phyloP scores from a whole-genome alignment of 2,888 invertebrate genomes.

The Noctua janthe region DNA sequence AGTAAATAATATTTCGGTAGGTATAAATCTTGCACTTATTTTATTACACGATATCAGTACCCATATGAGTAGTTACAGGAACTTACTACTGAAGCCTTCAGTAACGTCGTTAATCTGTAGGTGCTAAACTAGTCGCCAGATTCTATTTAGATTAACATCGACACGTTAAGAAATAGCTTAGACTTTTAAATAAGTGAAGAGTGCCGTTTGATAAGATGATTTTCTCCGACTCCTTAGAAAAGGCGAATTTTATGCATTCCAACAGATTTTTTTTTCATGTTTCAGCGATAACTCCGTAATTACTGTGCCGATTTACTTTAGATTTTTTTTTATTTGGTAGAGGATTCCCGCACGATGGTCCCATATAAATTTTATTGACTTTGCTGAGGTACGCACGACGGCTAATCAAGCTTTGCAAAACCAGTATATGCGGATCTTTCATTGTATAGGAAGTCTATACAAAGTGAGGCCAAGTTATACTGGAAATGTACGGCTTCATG shows the following conservation, averaged over 20 bases:
- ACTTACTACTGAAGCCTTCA: neutral
- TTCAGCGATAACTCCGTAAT: neutral
- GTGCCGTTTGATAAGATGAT: neutral
- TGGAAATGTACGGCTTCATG: no score
- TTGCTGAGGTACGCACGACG: neutral
- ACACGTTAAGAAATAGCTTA: neutral
- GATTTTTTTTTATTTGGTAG: neutral
- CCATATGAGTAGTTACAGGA: neutral
- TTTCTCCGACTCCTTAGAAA: no score
- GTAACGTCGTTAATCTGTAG: neutral
- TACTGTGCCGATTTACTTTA: neutral
- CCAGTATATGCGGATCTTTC: no score
- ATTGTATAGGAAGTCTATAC: no score
- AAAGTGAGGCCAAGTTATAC: no score
- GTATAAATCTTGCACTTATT: no score
- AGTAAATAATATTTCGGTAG: no score
- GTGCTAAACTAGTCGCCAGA: neutral
- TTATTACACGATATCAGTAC: neutral
- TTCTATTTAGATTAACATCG: neutral
- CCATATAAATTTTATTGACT: neutral
- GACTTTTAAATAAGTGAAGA: neutral
- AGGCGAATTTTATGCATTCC: no score
- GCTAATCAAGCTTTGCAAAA: no score
- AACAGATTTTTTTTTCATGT: no score
- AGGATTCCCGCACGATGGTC: neutral